Evolutionary conservation across 2,113 vertebrate species (phyloP).

Genomic region (Bubo bubo): DNA sequence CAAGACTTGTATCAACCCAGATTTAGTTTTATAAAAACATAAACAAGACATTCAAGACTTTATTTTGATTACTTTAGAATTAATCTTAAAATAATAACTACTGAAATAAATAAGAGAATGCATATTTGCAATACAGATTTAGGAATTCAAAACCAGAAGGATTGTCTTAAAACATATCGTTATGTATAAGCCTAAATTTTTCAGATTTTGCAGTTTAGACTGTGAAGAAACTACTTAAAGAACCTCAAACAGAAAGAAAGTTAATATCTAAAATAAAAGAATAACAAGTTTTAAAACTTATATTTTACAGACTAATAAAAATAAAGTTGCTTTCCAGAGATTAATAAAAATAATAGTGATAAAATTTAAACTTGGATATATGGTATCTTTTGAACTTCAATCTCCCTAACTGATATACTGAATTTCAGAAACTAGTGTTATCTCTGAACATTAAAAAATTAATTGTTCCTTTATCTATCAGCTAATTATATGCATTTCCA

Average conservation of each 20-base stretch:
- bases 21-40: background rate
- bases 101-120: background rate
- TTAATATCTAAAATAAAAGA: background rate
- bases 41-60: background rate
- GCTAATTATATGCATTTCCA: background rate
- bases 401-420: background rate
- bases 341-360: background rate
- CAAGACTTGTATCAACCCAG: background rate
- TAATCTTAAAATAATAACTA: background rate
- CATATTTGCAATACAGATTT: background rate
- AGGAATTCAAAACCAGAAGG: background rate
- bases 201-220: background rate
- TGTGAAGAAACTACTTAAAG: background rate
- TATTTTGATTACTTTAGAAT: background rate
- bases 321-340: background rate
- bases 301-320: background rate
- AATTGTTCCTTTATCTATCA: background rate
- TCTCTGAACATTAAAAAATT: background rate
- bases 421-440: background rate
- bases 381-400: background rate
- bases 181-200: background rate
- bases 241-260: background rate
- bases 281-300: background rate
- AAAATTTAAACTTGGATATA: background rate
- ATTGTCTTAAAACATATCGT: background rate